A percentile compares a stretch with the other conserved stretches of the same genome.
Evolutionary conservation across 2,888 invertebrate genomes (phyloP).

Genomic region (Drosophila aldrichi): DNA sequence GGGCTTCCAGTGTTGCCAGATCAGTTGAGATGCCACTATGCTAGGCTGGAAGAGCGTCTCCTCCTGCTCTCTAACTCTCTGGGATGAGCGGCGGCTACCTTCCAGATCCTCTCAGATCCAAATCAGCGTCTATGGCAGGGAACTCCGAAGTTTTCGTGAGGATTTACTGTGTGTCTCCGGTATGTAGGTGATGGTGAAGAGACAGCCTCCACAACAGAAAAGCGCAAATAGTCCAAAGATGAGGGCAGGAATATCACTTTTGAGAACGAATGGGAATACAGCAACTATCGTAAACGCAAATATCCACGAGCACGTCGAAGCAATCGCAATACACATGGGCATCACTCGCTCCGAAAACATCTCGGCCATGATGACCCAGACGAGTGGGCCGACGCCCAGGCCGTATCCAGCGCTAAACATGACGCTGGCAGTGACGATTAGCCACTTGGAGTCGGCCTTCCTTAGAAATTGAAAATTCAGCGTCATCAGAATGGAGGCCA

Average conservation of each 20-base stretch:
- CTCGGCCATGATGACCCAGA: conserved; percentile 90
- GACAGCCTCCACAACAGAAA: conserved; percentile 87
- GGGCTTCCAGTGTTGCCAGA: not conserved
- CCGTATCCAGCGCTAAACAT: conserved; percentile 87
- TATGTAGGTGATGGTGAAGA: conserved; percentile 88
- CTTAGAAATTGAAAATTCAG: conserved; percentile 87
- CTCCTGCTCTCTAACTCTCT: too few relatives aligned
- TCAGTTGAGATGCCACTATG: not conserved
- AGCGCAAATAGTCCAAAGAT: conserved; percentile 90
- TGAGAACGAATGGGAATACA: conserved; percentile 87
- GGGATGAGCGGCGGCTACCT: too few relatives aligned
- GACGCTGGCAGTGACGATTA: not conserved
- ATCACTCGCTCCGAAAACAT: conserved; percentile 92
- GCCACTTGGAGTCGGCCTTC: conserved; percentile 87
- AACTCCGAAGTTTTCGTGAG: conserved; percentile 60
- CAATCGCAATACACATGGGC: conserved; percentile 89
- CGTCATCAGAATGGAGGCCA: conserved; percentile 89
- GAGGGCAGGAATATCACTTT: conserved; percentile 87
- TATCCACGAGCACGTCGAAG: conserved; percentile 92
- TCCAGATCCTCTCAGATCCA: too few relatives aligned
- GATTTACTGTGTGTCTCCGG: conserved; percentile 86
- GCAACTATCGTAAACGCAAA: conserved; percentile 91
- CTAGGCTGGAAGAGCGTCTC: too few relatives aligned
- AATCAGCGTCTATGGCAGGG: conserved; percentile 6
- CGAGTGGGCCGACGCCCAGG: conserved; percentile 93